phyloP scores from a whole-genome alignment of 2,113 vertebrate genomes.

The Isichthys henryi region DNA sequence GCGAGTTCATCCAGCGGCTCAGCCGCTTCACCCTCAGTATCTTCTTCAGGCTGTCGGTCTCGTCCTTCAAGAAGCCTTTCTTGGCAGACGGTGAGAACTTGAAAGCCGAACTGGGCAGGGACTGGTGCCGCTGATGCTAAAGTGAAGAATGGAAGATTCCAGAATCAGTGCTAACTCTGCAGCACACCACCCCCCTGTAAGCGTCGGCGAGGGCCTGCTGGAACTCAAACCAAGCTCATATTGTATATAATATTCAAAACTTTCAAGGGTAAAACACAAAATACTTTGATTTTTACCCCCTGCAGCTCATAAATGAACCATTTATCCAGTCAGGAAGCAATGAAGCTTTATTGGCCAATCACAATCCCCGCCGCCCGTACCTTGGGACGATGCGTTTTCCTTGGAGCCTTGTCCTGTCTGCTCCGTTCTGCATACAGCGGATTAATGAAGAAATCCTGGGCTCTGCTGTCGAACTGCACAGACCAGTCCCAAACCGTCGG shows the following conservation, averaged over 20 bases:
- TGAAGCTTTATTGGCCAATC: background rate
- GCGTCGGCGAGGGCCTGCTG: background rate
- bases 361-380: conserved; percentile 45
- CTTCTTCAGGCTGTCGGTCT: conserved; percentile 80
- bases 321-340: background rate
- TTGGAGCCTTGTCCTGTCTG: conserved; percentile 58
- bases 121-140: conserved; percentile 80
- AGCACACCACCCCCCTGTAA: background rate
- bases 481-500: conserved; percentile 81
- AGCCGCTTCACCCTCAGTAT: conserved; percentile 76
- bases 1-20: conserved; percentile 71
- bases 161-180: background rate
- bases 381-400: conserved; percentile 63
- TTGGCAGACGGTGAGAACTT: conserved; percentile 61
- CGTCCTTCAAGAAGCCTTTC: conserved; percentile 82
- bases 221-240: background rate
- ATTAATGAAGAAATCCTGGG: conserved; percentile 74
- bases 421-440: conserved; percentile 73
- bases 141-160: conserved; percentile 26
- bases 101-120: conserved; percentile 67
- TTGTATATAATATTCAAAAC: background rate
- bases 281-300: background rate
- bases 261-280: background rate
- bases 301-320: background rate
- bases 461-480: conserved; percentile 74